Evolutionary conservation across 2,888 invertebrate genomes (phyloP), one percentile per base, ranked within the genome.

Genomic region (Clitarchus hookeri): DNA sequence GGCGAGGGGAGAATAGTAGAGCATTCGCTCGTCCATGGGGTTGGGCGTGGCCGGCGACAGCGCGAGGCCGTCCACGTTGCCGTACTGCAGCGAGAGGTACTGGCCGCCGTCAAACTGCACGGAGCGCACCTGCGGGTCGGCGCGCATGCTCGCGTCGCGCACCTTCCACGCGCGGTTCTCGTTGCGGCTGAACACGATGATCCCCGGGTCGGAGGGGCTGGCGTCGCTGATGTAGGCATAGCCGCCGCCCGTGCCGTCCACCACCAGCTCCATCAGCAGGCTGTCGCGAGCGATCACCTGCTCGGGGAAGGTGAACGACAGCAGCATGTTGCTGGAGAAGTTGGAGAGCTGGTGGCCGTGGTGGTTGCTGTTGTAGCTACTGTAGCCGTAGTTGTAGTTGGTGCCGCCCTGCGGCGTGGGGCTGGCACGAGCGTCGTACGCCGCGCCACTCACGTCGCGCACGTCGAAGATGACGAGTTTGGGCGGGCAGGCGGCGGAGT

Each of bases 141-240:
- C 94, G 84, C 91, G 91, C 96, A 96, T 96, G 1, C 95, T 94
- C 80, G 92, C 91, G 89, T 95, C 95, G 2, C 94, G 93, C 85
- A 96, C 91, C 91, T 95, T 96, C 96, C 96, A 96, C 13, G 95
- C 93, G 86, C 93, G 93, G 88, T 94, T 93, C 88, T 95, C 93
- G 87, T 92, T 92, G 79, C 94, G 91, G 0, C 95, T 94, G 91
- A 94, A 96, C 13, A 96, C 95, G 86, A 96, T 94, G 86, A 96
- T 93, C 54, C 95, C 96, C 11, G 96, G 95, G 91, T 95, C 95
- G 0, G 86, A 78, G 0, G 93, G 93, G 78, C 86, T 85, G 54
- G 88, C 87, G 86, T 88, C 88, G 78, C 87, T 86, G 44, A 88
- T 88, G 87, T 88, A 88, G 6, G 88, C 88, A 83, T 87, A 88